Base-by-base conservation (phyloP, 2,888 invertebrate species). In the Strigamia maritima region DNA sequence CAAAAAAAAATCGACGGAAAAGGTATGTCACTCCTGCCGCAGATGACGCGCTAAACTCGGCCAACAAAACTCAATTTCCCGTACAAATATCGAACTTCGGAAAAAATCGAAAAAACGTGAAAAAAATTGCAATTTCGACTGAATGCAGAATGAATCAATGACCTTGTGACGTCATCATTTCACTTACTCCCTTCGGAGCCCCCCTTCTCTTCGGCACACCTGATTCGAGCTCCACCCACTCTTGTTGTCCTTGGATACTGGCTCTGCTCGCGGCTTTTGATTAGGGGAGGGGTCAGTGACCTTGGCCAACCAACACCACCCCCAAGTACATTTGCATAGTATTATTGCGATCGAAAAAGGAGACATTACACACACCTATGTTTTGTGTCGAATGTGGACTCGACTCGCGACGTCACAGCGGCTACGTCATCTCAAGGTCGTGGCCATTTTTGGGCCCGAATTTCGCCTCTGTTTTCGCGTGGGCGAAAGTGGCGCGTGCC, bases 401-500 rank as follows among this genome's bases (percentile, higher is more conserved):
- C 60, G 60, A 24, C 60, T 60, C 60, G 60, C 22, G 24, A 60
- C 60, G 60, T n/a, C n/a, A n/a, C n/a, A n/a, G n/a, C n/a, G n/a
- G n/a, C n/a, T n/a, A n/a, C n/a, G n/a, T n/a, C n/a, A n/a, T n/a
- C 22, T 22, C 60, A 60, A 60, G 60, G 60, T 60, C 24, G 60
- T 60, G 22, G 60, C 60, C 60, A 60, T 60, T 60, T 60, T 60
- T 60, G 60, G 60, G 60, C 22, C 22, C 60, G 12, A 60, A 60
- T 60, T 40, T 24, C 22, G 60, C 60, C 22, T 60, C 60, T 7
- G 7, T 54, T 14, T 54, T 54, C 22, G 60, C 4, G 60, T 60
- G 60, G 60, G 60, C 60, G 60, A 60, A 60, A 60, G 60, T 60
- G 60, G 60, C 60, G 60, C 60, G 60, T 60, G 60, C 60, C 60